Percentiles rank a stretch among this genome's conserved stretches.
These are phyloP conservation scores for Megalops cyprinoides DNA, from an alignment of 2,797 vertebrate genomes.

Conservation along the genomic window DNA sequence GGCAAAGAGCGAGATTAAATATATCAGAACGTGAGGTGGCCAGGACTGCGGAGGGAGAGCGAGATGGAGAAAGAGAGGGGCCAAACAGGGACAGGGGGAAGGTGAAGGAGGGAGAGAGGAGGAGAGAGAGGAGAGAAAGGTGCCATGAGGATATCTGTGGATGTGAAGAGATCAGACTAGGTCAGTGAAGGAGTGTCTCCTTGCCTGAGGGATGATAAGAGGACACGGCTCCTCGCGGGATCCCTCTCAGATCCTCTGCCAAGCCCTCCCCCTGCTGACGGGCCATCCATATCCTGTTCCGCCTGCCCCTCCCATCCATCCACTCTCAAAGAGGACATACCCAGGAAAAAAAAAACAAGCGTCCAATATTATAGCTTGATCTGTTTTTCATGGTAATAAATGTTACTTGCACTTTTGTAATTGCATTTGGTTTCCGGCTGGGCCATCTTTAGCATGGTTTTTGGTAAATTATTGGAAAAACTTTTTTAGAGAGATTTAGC, in stretches of 20 bases:
- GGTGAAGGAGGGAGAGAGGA: background rate
- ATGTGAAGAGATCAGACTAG: background rate
- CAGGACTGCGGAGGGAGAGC: no score
- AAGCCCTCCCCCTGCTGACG: background rate
- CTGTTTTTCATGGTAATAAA: no score
- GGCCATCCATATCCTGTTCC: background rate
- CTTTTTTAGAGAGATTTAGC: no score
- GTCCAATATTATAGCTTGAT: no score
- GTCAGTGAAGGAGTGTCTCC: background rate
- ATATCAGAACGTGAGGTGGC: no score
- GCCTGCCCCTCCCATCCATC: background rate
- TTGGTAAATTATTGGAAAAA: no score
- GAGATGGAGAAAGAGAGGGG: background rate
- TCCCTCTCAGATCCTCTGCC: conserved; percentile 6
- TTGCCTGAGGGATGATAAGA: background rate
- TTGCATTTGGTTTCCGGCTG: no score
- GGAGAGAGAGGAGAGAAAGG: background rate
- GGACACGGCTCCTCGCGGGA: background rate
- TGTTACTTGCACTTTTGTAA: no score
- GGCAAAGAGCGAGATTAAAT: no score
- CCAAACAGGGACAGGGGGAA: background rate
- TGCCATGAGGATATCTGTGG: background rate
- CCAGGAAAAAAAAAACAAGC: background rate
- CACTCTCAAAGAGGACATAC: background rate
- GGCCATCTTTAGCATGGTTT: no score